Percentiles rank a stretch among this genome's conserved stretches.
Evolutionary conservation across 2,113 vertebrate species (phyloP).

Genomic region (Acrocephalus arundinaceus): DNA sequence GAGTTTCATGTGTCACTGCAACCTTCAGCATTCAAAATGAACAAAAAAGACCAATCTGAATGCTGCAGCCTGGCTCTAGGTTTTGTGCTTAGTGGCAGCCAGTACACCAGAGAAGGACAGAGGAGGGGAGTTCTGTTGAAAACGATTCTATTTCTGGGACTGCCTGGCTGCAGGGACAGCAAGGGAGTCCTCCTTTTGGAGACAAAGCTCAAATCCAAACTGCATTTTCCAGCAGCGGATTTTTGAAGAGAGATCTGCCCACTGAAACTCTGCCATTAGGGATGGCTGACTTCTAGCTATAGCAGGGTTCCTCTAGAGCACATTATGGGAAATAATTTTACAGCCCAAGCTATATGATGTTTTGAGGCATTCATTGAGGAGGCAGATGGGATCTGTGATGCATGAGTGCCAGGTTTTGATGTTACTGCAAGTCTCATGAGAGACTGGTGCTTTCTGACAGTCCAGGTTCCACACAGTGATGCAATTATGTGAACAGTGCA

Average conservation of each 20-base stretch:
- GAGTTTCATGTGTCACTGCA: neutral
- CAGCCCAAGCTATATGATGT: neutral
- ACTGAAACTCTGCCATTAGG: neutral
- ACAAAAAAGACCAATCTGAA: neutral
- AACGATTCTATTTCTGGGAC: neutral
- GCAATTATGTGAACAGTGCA: neutral
- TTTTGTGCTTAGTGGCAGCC: neutral
- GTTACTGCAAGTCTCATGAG: neutral
- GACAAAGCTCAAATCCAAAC: neutral
- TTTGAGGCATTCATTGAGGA: neutral
- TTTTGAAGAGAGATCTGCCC: neutral
- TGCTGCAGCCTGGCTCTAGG: neutral
- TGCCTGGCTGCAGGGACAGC: fast-evolving
- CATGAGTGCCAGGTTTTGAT: neutral
- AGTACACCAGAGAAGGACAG: neutral
- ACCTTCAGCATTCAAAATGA: neutral
- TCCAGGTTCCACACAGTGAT: neutral
- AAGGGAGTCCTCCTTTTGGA: neutral
- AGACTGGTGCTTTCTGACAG: neutral
- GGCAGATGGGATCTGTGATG: neutral
- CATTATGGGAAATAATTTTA: neutral
- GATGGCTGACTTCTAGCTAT: neutral
- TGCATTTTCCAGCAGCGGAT: neutral
- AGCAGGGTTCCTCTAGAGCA: neutral
- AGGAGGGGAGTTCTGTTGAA: neutral